Evolutionary conservation across 2,888 invertebrate genomes (phyloP), one percentile per base, ranked within the genome.

Genomic region (Alsophila aescularia): DNA sequence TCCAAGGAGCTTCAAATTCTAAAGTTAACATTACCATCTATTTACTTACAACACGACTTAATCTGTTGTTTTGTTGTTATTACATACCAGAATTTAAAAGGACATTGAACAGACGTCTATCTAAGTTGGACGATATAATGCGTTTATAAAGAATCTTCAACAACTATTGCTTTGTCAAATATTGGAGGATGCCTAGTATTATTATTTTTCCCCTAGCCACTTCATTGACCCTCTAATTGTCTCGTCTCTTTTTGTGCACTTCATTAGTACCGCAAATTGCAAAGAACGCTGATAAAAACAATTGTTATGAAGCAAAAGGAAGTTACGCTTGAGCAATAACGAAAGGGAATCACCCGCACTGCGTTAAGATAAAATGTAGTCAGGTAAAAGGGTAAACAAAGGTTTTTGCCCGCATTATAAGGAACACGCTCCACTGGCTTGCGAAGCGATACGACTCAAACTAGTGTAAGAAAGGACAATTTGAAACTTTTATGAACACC

Each of bases 381-480:
- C n/a, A n/a, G 64, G 64, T 67, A 71, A 69, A 69, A 71, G 63
- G 55, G 61, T 64, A 59, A 50, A 70, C 64, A 70, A 69, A 67
- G 52, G 67, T 66, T 64, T 60, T 64, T 57, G 43, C 64, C 70
- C 70, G 64, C 68, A 71, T 75, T 71, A 62, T 68, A 49, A 55
- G 37, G 57, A 40, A 32, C 8, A 45, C 15, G 31, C 41, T 51
- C 35, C 55, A 56, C 45, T 18, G 39, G 24, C 9, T 24, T 24
- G 41, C 15, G 15, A 32, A 37, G 29, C 42, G 47, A 42, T 44
- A 34, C 40, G 45, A 39, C 29, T 4, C 18, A 10, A 29, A 10
- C n/a, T 29, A 12, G 32, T 12, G 32, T 32, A 32, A 32, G 13
- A 32, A 32, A 32, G n/a, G n/a, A n/a, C n/a, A n/a, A 5, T 1